Base-by-base conservation (phyloP, 2,113 vertebrate genomes). In the Nansenia antarctica region DNA sequence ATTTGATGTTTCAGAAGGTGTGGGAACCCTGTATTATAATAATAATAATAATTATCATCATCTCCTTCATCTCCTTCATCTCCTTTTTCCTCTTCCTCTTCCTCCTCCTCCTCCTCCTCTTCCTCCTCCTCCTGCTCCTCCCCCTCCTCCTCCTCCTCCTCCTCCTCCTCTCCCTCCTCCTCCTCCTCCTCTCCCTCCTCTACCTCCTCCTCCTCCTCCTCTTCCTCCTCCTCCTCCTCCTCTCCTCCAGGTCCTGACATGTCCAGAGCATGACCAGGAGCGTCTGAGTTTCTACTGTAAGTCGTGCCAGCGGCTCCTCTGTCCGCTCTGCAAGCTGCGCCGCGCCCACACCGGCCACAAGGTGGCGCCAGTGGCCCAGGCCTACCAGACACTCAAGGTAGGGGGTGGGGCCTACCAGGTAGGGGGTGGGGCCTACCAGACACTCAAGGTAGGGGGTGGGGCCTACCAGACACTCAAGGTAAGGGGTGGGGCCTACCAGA, bases 301-400 rank as follows among this genome's bases (percentile, higher is more conserved):
- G 87, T 94, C 95, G 0, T 98, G 97, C 87, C 96, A 98, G 76
- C 90, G 95, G 11, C 91, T 98, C 72, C 95, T 98, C 26, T 98
- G 97, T 82, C 94, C 96, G 8, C 92, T 98, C 63, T 98, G 97
- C 83, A 95, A 97, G 7, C 94, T 98, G 55, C 92, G 96, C 1
- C 93, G 96, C 30, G 82, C 92, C 24, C 97, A 98, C 86, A 85
- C 92, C 0, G 94, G 95, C 49, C 97, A 98, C 90, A 97, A 98
- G 88, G 92, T 98, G 77, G 93, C 94, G 0, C 95, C 95, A 0
- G 94, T 98, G 67, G 91, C 94, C 73, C 95, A 93, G 8, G 96
- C 95, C 0, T 97, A 96, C 87, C 96, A 98, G 79, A 94, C 95
- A 9, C 94, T 99, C 27, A 96, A 96, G 94, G 97, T 98, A 74